These are phyloP conservation scores for Pelmatolapia mariae DNA, from an alignment of 2,113 vertebrate species.

Conservation along the genomic window DNA sequence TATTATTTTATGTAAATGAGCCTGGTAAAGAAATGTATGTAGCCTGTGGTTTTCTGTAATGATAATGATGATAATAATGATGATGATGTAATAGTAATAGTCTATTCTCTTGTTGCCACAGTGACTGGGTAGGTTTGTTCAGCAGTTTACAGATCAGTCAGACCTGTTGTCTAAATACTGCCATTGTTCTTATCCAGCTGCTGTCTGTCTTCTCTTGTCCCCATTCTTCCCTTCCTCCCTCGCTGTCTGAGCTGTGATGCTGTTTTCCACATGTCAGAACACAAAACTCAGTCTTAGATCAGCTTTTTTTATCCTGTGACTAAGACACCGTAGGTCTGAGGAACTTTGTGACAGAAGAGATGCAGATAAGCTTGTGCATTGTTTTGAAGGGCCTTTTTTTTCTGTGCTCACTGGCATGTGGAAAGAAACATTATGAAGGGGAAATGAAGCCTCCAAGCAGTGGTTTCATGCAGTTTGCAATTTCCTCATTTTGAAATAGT, in stretches of 20 bases:
- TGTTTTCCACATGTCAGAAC: neutral
- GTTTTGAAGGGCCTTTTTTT: neutral
- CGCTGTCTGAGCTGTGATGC: neutral
- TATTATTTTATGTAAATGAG: neutral
- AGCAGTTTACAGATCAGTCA: neutral
- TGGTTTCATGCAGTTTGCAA: slow-evolving; percentile 17
- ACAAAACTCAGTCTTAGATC: neutral
- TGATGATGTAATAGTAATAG: neutral
- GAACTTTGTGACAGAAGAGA: neutral
- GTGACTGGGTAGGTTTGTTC: neutral
- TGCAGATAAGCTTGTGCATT: neutral
- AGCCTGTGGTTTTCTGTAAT: neutral
- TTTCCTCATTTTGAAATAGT: slow-evolving; percentile 26
- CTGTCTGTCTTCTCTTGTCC: neutral
- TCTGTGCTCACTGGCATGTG: neutral
- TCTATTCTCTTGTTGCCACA: neutral
- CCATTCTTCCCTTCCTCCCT: neutral
- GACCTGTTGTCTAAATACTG: neutral
- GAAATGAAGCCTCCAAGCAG: slow-evolving; percentile 44
- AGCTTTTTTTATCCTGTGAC: neutral
- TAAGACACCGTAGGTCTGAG: neutral
- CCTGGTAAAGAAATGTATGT: neutral
- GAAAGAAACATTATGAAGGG: neutral
- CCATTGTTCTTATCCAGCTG: neutral
- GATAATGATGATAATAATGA: neutral